Evolutionary conservation across 2,888 invertebrate genomes (phyloP), one percentile per base, ranked within the genome.

Genomic region (Andrena bicolor): DNA sequence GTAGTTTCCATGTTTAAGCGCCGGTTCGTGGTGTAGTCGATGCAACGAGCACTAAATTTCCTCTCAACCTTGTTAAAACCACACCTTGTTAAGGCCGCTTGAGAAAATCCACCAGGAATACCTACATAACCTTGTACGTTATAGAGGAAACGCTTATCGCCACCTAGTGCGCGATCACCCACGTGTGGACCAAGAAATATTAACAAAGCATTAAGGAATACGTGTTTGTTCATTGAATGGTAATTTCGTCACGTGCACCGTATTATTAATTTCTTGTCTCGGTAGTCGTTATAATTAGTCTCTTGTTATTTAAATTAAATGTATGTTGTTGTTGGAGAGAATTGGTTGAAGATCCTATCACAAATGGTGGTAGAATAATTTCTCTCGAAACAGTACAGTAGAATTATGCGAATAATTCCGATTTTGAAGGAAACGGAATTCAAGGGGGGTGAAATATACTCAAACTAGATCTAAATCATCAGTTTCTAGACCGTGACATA

Each of bases 1-100:
- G 26, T 53, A 69, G 71, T 80, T 80, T 80, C 68, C 80, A 76
- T 80, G 71, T 48, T 41, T 51, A 32, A 53, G 53, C 26, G 30
- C 65, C 74, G 58, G 78, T 81, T 66, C 32, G 80, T 65, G 80
- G 83, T 82, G 84, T 82, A 83, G 86, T 89, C 82, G 87, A 87
- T 87, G 82, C 83, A 79, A 26, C 63, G 76, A 86, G 89, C 81
- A 86, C 85, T 89, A 89, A 89, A 88, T 85, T 85, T 80, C 35
- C 83, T 80, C 72, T 81, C 79, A 84, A 74, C 76, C 76, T 76
- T 79, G 79, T 79, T 79, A 76, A 76, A 49, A 70, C 74, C 82
- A 86, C 88, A 83, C 89, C 92, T 92, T 89, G 91, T 92, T 92
- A 91, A 89, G 87, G 83, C 73, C 71, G 74, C 73, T 74, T 76